Evolutionary conservation across 1,140 invertebrate genomes (phyloP), one percentile per base, ranked within the genome.

Genomic region (Lordiphosa stackelbergi): DNA sequence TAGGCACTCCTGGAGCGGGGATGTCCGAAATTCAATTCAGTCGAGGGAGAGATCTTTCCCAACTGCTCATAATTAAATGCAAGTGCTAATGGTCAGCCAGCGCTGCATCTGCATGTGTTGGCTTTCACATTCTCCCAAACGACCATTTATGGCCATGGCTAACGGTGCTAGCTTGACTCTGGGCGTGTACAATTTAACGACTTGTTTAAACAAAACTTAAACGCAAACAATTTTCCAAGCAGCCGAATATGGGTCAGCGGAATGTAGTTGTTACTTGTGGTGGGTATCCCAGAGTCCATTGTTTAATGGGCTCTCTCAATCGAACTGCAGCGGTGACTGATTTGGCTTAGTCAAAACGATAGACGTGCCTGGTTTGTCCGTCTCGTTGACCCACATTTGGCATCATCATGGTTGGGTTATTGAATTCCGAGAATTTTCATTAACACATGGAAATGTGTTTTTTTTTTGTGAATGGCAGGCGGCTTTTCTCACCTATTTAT

Each of bases 361-460:
- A 56, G 45, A 49, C 45, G 48, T 40, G 48, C 36, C 54, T 45
- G 66, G 70, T 31, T n/a, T 38, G 34, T 38, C 56, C 37, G 48
- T 47, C 51, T 81, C 74, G 77, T 83, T 83, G 77, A 83, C 77
- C 77, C 72, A 83, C 77, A 77, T 83, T 72, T 68, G 54, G 62
- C 53, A 57, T 45, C 34, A 55, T 52, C 64, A 52, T 56, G 46
- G 43, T 42, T 61, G 49, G 55, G 71, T 60, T 62, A 31, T 57
- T 66, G 54, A 65, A 53, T 83, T 83, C 77, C 73, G 46, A 73
- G 77, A 83, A 83, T 83, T 83, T 83, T 83, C 77, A 83, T 83
- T 83, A 83, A 83, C 77, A 83, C 77, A 81, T 71, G 66, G 62
- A 71, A 75, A 81, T 73, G 66, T 57, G 38, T 54, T 19, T 19